A percentile compares a stretch with the other conserved stretches of the same genome.
phyloP scores from a whole-genome alignment of 2,888 invertebrate species.

The Urechis unicinctus region DNA sequence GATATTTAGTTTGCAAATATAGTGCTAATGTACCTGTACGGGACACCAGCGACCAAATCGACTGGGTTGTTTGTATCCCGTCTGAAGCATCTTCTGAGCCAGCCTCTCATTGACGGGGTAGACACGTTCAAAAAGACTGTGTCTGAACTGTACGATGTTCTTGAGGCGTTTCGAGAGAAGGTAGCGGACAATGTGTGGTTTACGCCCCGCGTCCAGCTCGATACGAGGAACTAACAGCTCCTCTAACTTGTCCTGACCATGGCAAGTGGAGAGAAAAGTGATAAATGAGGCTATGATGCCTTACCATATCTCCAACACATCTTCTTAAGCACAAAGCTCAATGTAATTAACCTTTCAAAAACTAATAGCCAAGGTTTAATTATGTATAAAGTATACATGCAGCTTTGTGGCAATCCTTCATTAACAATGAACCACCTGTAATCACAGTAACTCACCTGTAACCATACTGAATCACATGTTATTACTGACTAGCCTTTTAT shows the following conservation, averaged over 20 bases:
- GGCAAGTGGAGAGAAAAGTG: neutral
- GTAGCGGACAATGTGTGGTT: slow-evolving; percentile 47
- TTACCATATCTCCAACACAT: too few relatives aligned
- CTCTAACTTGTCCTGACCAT: slow-evolving; percentile 32
- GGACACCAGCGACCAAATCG: slow-evolving; percentile 51
- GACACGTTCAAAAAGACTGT: slow-evolving; percentile 48
- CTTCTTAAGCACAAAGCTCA: too few relatives aligned
- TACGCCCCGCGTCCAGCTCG: slow-evolving; percentile 41
- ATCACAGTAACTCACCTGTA: too few relatives aligned
- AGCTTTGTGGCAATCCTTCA: too few relatives aligned
- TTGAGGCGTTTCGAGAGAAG: slow-evolving; percentile 37
- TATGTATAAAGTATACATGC: too few relatives aligned
- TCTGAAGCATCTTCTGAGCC: slow-evolving; percentile 40
- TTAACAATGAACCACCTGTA: too few relatives aligned
- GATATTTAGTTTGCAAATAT: neutral
- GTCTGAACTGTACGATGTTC: slow-evolving; percentile 20
- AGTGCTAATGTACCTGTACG: slow-evolving; percentile 33
- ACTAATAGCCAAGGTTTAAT: too few relatives aligned
- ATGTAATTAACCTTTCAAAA: too few relatives aligned
- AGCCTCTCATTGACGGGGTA: slow-evolving; percentile 42
- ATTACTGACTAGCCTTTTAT: too few relatives aligned
- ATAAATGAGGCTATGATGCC: too few relatives aligned
- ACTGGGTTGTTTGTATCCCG: slow-evolving; percentile 48
- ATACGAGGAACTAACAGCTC: slow-evolving; percentile 41
- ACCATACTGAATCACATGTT: too few relatives aligned